These are phyloP conservation scores for Drosophila jambulina DNA, from an alignment of 1,140 invertebrate genomes.

Conservation along the genomic window DNA sequence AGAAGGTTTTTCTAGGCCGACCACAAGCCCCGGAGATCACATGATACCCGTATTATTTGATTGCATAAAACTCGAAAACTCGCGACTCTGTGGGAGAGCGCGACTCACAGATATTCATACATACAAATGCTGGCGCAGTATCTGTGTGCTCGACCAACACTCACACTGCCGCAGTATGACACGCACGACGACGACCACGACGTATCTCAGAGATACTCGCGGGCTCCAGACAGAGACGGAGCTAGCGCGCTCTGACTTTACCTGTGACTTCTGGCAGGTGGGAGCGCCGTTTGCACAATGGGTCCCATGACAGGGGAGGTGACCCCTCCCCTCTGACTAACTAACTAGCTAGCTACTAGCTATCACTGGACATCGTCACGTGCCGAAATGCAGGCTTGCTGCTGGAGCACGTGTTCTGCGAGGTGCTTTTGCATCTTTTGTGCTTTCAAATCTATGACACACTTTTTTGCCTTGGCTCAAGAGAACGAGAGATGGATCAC, in stretches of 20 bases:
- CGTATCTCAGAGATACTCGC: constrained; percentile 62
- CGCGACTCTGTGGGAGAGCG: constrained; percentile 60
- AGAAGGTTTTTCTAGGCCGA: constrained; percentile 25
- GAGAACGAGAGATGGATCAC: constrained; percentile 37
- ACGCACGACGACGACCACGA: constrained; percentile 19
- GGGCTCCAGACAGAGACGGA: constrained; percentile 37
- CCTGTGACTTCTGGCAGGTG: constrained; percentile 54
- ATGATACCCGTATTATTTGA: constrained; percentile 57
- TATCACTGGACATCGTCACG: constrained; percentile 33
- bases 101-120: constrained; percentile 38
- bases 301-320: constrained; percentile 64
- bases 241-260: constrained; percentile 48
- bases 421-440: not conserved
- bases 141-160: constrained; percentile 39
- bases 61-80: constrained; percentile 79
- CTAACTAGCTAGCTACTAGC: constrained; percentile 6
- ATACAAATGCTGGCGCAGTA: not conserved
- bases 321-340: constrained; percentile 7
- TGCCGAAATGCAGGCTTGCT: constrained; percentile 2
- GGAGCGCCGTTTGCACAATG: constrained; percentile 47
- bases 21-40: constrained; percentile 52
- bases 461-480: constrained; percentile 9
- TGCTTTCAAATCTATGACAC: not conserved
- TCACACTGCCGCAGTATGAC: constrained; percentile 38
- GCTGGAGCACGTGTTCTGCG: constrained; percentile 14